These are phyloP conservation scores for Pheosia tremula DNA, from an alignment of 2,888 invertebrate genomes.

Conservation along the genomic window DNA sequence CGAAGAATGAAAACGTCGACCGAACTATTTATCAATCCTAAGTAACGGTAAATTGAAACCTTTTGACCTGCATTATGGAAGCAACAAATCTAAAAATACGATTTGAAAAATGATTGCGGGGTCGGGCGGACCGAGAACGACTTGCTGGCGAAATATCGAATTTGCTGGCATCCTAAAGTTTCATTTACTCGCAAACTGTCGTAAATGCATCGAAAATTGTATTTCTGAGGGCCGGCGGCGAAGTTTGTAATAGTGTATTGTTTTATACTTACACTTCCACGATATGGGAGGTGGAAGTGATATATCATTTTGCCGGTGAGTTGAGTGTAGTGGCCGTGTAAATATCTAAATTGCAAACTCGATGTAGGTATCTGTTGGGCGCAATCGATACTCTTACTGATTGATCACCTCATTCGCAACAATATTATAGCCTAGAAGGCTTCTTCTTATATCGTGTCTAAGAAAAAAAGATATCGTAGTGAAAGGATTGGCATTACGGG, in stretches of 20 bases:
- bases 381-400: constrained; percentile 50
- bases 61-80: constrained; percentile 52
- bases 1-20: constrained; percentile 11
- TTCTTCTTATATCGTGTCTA: too few species aligned
- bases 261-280: constrained; percentile 36
- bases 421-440: constrained; percentile 3
- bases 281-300: constrained; percentile 37
- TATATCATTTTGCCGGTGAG: constrained; percentile 40
- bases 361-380: constrained; percentile 39
- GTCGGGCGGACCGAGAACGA: constrained; percentile 32
- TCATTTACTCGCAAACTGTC: constrained; percentile 42
- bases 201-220: constrained; percentile 47
- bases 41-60: constrained; percentile 55
- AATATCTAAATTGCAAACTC: constrained; percentile 53
- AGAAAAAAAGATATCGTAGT: too few species aligned
- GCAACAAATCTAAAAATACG: constrained; percentile 51
- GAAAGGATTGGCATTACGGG: too few species aligned
- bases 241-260: constrained; percentile 45
- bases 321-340: constrained; percentile 18
- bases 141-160: constrained; percentile 48
- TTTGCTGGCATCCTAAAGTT: constrained; percentile 42
- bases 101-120: constrained; percentile 56
- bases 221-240: constrained; percentile 38
- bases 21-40: constrained; percentile 39
- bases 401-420: constrained; percentile 52